Base-by-base conservation (phyloP, 1,140 invertebrate species). In the Batillaria attramentaria region DNA sequence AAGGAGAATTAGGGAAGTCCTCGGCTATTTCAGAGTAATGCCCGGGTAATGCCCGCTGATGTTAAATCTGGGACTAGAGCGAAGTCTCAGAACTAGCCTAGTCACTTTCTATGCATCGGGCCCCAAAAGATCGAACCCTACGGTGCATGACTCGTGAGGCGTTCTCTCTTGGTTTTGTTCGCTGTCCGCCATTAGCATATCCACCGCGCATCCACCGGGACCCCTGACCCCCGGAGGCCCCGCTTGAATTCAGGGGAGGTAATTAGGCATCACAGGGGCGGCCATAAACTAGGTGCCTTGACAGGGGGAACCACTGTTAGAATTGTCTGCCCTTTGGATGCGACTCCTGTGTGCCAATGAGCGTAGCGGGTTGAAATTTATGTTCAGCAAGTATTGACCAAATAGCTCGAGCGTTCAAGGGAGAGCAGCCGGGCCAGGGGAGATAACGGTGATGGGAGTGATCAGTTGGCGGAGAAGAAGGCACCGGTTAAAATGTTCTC, bases 171-270 rank as follows among this genome's bases (percentile, higher is more conserved):
- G 10, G n/a, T 62, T 62, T 62, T 62, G 57, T 62, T 31, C 57
- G 50, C 50, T 16, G 50, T 8, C 57, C 57, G 57, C 57, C 57
- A 62, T 62, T 62, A 62, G 57, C 57, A 62, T 62, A 62, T 62
- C 33, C 33, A 62, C 57, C 57, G 57, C 57, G 57, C 57, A 62
- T 62, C 57, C 33, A 31, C 33, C n/a, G 57, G n/a, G 57, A 62
- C 57, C 57, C 33, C 57, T 62, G 57, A 62, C 57, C 57, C 33
- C 57, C 33, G n/a, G n/a, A 62, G 57, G 33, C 57, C 57, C 57
- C n/a, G 57, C 33, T 62, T 62, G 57, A 62, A 62, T 62, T 62
- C 57, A 62, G 33, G 57, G 57, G 57, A 62, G 57, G 57, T 62
- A 62, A 62, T 62, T 62, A 62, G 57, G 57, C 57, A 62, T 62